Evolutionary conservation across 2,113 vertebrate species (phyloP).

Genomic region (Cryptotis parvus): DNA sequence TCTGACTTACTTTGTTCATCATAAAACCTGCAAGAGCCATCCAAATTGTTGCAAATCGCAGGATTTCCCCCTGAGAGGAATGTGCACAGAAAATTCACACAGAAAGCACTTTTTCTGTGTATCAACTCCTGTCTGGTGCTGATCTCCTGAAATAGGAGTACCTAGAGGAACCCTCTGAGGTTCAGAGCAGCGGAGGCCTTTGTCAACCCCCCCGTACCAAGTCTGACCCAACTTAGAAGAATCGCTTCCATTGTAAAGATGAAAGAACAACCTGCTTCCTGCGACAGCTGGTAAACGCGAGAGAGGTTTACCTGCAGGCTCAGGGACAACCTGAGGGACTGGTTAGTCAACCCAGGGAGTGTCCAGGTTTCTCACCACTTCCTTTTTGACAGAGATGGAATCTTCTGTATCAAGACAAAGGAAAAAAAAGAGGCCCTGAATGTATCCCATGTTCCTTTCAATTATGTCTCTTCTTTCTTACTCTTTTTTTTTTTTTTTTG

Average conservation of each 20-base stretch:
- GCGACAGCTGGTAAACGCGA: not conserved
- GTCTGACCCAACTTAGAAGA: not conserved
- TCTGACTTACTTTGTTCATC: not conserved
- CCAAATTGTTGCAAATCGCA: not conserved
- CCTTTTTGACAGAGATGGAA: not conserved
- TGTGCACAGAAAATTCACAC: not conserved
- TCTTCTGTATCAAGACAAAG: slow-evolving; percentile 18
- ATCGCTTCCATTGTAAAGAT: not conserved
- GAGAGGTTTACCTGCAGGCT: not conserved
- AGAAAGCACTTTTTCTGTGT: not conserved
- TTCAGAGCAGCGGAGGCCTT: not conserved
- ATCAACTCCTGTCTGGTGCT: not conserved
- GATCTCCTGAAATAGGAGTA: not conserved
- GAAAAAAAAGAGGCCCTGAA: not conserved
- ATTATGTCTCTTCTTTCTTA: not conserved
- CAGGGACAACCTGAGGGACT: not conserved
- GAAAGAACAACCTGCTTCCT: slow-evolving; percentile 3
- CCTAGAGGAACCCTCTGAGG: not conserved
- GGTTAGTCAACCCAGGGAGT: not conserved
- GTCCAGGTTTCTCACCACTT: not conserved
- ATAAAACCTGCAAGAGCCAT: not conserved
- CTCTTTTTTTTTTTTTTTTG: not conserved
- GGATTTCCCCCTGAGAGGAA: not conserved
- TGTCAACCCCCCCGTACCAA: not conserved
- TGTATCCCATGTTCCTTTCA: not conserved